Base-by-base conservation (phyloP, 2,797 vertebrate genomes). In the Syncerus caffer region DNA sequence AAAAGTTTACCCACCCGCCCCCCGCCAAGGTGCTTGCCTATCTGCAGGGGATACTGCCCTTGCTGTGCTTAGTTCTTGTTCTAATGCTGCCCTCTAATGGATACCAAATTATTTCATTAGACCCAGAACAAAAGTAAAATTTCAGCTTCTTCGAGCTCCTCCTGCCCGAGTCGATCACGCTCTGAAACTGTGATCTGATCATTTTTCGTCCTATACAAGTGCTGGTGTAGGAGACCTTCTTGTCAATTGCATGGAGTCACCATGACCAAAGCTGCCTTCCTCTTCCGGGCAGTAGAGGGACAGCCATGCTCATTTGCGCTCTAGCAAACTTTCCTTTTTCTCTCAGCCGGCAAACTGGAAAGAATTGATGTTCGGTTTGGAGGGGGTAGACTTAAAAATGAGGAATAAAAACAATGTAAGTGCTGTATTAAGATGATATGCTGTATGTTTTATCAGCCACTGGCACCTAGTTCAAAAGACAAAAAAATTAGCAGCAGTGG, bases 381-480 rank as follows among this genome's bases (percentile, higher is more conserved):
- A 42, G 12, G 13, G 51, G 58, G 86, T 89, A 87, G 55, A 98
- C 97, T 98, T 98, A 97, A 98, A 98, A 98, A 98, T 97, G 98
- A 98, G 94, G 97, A 98, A 95, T 98, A 98, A 98, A 98, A 98
- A 98, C 98, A 97, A 97, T 96, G 98, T 99, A 98, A 98, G 98
- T 98, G 98, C 99, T 99, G 99, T 99, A 99, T 99, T 99, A 99
- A 99, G 99, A 99, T 99, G 99, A 99, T 99, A 99, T 99, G 99
- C 99, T 98, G 99, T 99, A 98, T 99, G 99, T 99, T 99, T 99
- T 99, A 99, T 99, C 99, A 99, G 99, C 99, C 98, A 99, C 99
- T 99, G 99, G 99, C 99, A 99, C 98, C 86, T 99, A 99, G 99
- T 99, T 99, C 99, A 99, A 99, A 99, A 99, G 99, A 99, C 99